Conservation (phyloP, 37 sponge, comb jelly and placozoan genomes). For the Ianthella basta region DNA sequence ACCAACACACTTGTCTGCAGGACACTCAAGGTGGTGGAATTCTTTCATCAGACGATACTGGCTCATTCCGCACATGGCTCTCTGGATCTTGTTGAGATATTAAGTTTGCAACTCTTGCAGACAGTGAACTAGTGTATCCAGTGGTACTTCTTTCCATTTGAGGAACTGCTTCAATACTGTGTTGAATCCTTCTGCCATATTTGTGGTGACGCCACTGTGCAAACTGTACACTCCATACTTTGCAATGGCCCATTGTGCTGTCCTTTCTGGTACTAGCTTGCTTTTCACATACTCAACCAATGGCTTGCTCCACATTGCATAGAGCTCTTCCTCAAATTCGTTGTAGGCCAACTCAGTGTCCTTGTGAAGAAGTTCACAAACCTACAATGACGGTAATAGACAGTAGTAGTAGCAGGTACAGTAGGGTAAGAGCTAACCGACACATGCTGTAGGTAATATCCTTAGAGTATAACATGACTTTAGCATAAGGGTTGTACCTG, state of each 20-base stretch:
- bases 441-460: conserved; percentile 18
- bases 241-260: not conserved
- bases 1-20: no score
- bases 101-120: not conserved
- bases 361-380: conserved; percentile 30
- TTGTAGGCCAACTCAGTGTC: not conserved
- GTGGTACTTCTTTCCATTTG: conserved; percentile 14
- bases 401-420: no score
- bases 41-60: no score
- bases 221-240: conserved; percentile 2
- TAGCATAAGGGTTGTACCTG: no score
- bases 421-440: not conserved
- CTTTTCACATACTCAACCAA: conserved; percentile 22
- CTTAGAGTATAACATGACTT: no score
- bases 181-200: not conserved
- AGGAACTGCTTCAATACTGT: conserved; percentile 10
- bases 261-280: not conserved
- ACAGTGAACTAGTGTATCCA: not conserved
- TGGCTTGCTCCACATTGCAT: conserved; percentile 26
- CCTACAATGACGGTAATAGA: not conserved
- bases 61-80: no score
- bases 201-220: conserved; percentile 15
- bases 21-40: no score
- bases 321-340: not conserved
- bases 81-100: no score